A percentile compares a stretch with the other conserved stretches of the same genome.
phyloP scores from a whole-genome alignment of 2,113 vertebrate genomes.

The Elgaria multicarinata region DNA sequence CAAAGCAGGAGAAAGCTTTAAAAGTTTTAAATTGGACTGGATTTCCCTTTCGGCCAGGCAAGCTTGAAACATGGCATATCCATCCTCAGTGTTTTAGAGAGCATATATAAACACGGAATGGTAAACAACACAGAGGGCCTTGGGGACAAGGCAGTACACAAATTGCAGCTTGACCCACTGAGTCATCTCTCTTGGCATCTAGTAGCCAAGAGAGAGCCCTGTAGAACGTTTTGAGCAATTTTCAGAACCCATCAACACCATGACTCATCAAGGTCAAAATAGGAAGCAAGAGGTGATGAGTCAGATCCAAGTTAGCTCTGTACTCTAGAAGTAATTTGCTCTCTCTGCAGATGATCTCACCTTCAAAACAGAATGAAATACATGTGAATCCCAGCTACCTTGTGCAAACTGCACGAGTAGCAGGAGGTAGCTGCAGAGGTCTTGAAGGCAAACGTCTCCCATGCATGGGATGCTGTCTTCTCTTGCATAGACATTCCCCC shows the following conservation, averaged over 20 bases:
- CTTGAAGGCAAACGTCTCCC: not conserved
- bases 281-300: not conserved
- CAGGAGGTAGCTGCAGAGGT: not conserved
- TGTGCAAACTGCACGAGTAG: not conserved
- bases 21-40: slow-evolving; percentile 18
- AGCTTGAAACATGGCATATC: not conserved
- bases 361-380: rapidly evolving
- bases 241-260: rapidly evolving
- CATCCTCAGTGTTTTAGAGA: not conserved
- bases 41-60: not conserved
- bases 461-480: not conserved
- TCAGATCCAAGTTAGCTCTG: not conserved
- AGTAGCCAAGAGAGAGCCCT: not conserved
- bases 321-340: slow-evolving; percentile 6
- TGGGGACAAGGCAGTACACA: not conserved
- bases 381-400: rapidly evolving
- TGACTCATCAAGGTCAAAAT: not conserved
- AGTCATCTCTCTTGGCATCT: not conserved
- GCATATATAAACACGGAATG: not conserved
- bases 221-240: not conserved
- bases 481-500: not conserved
- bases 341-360: not conserved
- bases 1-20: not conserved
- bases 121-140: not conserved
- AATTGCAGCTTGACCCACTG: rapidly evolving